Percentiles rank a stretch among this genome's conserved stretches.
Conservation (phyloP, 1,140 invertebrate genomes). For the Ectropis grisescens region DNA sequence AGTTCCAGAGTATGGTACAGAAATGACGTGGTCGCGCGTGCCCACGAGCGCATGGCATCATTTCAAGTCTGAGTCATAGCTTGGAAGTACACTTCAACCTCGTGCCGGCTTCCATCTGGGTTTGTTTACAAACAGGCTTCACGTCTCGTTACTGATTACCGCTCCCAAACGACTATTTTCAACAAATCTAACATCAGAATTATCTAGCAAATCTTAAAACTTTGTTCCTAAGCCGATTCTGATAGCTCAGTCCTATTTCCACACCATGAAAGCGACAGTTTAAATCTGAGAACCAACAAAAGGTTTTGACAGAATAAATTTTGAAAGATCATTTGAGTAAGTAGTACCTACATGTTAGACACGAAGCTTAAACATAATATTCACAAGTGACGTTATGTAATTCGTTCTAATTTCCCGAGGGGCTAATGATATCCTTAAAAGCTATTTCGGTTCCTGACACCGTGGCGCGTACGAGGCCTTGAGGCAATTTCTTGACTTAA, state of each 20-base stretch:
- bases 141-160: slow-evolving; percentile 1
- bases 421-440: slow-evolving; percentile 42
- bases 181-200: too few relatives aligned
- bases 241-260: too few relatives aligned
- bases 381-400: slow-evolving; percentile 19
- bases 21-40: slow-evolving; percentile 10
- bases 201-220: too few relatives aligned
- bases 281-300: slow-evolving; percentile 1
- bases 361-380: slow-evolving; percentile 5
- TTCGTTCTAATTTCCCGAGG: slow-evolving; percentile 57
- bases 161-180: slow-evolving; percentile 1
- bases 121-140: slow-evolving; percentile 41
- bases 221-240: too few relatives aligned
- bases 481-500: slow-evolving; percentile 10
- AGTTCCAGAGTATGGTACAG: not conserved
- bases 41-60: slow-evolving; percentile 33
- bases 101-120: slow-evolving; percentile 8
- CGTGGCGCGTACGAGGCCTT: slow-evolving; percentile 8
- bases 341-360: slow-evolving; percentile 1
- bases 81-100: slow-evolving; percentile 11
- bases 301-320: too few relatives aligned
- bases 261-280: not conserved
- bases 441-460: slow-evolving; percentile 34
- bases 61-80: slow-evolving; percentile 32
- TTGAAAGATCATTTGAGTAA: too few relatives aligned